Percentiles rank a stretch among this genome's conserved stretches.
phyloP scores from a whole-genome alignment of 2,797 vertebrate species.

The Decapterus maruadsi region DNA sequence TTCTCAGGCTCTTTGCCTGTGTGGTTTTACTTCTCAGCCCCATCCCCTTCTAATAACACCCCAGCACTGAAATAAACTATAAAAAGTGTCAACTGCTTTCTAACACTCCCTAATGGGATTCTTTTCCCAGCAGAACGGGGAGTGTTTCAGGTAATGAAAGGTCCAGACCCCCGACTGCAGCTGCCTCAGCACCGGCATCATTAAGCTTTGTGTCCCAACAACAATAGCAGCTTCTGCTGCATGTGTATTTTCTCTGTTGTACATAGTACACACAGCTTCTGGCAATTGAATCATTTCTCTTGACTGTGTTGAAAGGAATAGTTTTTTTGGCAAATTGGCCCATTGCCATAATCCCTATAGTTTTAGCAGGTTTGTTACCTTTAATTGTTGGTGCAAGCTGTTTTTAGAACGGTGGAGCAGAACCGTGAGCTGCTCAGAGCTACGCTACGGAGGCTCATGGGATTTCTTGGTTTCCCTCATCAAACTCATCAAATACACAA shows the following conservation, averaged over 20 bases:
- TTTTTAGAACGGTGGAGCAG: too few relatives aligned
- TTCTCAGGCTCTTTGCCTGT: conserved; percentile 52
- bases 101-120: conserved; percentile 45
- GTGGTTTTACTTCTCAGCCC: conserved; percentile 53
- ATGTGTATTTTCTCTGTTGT: neutral
- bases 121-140: conserved; percentile 49
- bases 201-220: conserved; percentile 13
- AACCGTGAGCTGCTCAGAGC: too few relatives aligned
- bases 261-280: neutral
- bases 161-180: conserved; percentile 55
- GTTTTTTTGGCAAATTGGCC: too few relatives aligned
- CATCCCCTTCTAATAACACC: conserved; percentile 63
- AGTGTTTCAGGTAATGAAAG: conserved; percentile 58
- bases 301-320: too few relatives aligned
- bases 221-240: neutral
- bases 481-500: too few relatives aligned
- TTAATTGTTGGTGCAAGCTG: too few relatives aligned
- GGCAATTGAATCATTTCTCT: conserved; percentile 29
- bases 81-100: conserved; percentile 63
- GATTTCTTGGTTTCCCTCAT: too few relatives aligned
- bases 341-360: too few relatives aligned
- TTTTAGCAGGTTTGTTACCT: too few relatives aligned
- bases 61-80: conserved; percentile 47
- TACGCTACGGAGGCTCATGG: too few relatives aligned
- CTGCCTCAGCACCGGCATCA: conserved; percentile 37